These are phyloP conservation scores for Amphipoea oculea DNA, from an alignment of 2,888 invertebrate genomes.

Conservation along the genomic window DNA sequence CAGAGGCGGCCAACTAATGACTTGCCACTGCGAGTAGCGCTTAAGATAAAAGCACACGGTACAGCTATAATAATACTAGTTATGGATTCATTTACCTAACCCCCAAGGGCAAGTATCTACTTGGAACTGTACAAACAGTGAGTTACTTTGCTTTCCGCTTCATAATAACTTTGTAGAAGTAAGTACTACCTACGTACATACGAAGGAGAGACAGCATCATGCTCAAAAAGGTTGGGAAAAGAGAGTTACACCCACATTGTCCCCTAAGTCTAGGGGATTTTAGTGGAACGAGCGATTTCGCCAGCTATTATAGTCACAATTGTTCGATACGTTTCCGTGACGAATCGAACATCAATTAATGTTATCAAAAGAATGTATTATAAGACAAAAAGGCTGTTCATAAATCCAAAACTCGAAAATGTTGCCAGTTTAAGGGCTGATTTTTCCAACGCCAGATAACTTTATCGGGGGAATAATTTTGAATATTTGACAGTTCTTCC, in stretches of 20 bases:
- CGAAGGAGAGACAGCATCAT: not conserved
- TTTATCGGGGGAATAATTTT: too few relatives aligned
- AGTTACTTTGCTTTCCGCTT: not conserved
- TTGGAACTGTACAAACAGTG: slow-evolving; percentile 28
- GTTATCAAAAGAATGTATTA: too few relatives aligned
- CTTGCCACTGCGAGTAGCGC: slow-evolving; percentile 46
- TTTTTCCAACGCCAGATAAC: too few relatives aligned
- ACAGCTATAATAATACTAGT: slow-evolving; percentile 50
- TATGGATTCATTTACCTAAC: slow-evolving; percentile 51
- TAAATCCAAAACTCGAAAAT: too few relatives aligned
- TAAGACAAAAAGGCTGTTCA: too few relatives aligned
- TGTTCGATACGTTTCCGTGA: too few relatives aligned
- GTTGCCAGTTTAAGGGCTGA: too few relatives aligned
- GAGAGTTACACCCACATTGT: not conserved
- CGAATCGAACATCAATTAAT: too few relatives aligned
- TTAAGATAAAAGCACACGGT: slow-evolving; percentile 53
- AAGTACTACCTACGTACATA: not conserved
- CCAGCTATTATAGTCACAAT: too few relatives aligned
- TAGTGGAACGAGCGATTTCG: too few relatives aligned
- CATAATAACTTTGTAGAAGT: not conserved
- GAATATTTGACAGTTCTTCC: too few relatives aligned
- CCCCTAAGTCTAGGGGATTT: too few relatives aligned
- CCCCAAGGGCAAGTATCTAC: slow-evolving; percentile 45
- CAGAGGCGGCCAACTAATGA: slow-evolving; percentile 64
- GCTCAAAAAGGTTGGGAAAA: not conserved